A percentile compares a stretch with the other conserved stretches of the same genome.
phyloP scores from a whole-genome alignment of 92 coral and sea anemone species.

The Heteractis magnifica region DNA sequence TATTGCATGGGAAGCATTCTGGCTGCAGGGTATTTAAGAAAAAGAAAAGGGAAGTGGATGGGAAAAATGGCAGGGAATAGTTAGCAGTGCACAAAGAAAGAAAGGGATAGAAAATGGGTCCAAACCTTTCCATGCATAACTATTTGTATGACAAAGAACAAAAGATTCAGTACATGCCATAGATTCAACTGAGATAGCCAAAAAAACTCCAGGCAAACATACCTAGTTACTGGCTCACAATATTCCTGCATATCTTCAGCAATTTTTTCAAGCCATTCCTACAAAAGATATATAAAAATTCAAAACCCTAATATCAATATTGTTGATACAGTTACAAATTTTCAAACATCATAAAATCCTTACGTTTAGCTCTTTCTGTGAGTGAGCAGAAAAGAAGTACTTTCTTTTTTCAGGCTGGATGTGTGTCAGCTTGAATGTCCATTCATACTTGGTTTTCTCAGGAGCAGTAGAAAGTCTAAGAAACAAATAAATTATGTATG shows the following conservation, averaged over 20 bases:
- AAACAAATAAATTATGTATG: neutral
- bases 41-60: neutral
- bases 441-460: conserved; percentile 56
- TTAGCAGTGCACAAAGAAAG: neutral
- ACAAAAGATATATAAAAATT: neutral
- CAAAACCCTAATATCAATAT: neutral
- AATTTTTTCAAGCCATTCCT: conserved; percentile 75
- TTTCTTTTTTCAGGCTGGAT: conserved; percentile 82
- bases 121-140: neutral
- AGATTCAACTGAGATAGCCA: neutral
- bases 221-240: conserved; percentile 39
- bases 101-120: neutral
- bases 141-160: neutral
- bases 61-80: neutral
- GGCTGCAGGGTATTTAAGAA: neutral
- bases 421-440: conserved; percentile 84
- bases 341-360: neutral
- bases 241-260: conserved; percentile 59
- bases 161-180: neutral
- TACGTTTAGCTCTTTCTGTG: conserved; percentile 86
- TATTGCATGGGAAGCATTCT: neutral
- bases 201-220: neutral
- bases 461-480: conserved; percentile 73
- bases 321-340: too few species aligned
- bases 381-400: conserved; percentile 88